phyloP scores from a whole-genome alignment of 2,797 vertebrate species.

The Microctenopoma stevenorrisi region DNA sequence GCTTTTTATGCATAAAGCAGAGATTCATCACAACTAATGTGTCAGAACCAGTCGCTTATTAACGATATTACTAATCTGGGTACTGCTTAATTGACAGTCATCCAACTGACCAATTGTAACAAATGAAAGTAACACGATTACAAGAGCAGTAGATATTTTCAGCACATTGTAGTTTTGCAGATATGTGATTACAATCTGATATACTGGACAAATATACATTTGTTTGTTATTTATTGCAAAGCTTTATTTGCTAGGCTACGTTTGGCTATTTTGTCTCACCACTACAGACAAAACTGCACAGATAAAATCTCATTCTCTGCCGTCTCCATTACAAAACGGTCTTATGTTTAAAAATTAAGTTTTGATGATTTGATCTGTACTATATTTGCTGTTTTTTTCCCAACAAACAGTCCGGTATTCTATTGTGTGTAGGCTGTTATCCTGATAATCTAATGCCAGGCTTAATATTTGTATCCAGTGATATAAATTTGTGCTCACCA shows the following conservation, averaged over 20 bases:
- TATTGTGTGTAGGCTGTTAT: constrained; percentile 9
- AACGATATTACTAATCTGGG: constrained; percentile 1
- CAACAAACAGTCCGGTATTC: not conserved
- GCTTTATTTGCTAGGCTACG: not conserved
- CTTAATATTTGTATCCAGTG: constrained; percentile 33
- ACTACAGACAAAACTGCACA: not conserved
- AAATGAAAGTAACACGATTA: not conserved
- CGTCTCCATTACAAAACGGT: not conserved
- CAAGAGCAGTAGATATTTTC: not conserved
- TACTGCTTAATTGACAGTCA: constrained; percentile 6
- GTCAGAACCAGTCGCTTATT: constrained; percentile 17
- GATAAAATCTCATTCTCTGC: not conserved
- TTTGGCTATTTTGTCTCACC: not conserved
- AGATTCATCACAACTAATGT: constrained; percentile 17
- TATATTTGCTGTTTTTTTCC: not conserved
- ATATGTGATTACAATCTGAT: not conserved
- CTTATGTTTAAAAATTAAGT: not conserved
- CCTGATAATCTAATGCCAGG: constrained; percentile 9
- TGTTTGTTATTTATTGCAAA: not conserved
- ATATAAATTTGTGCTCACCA: constrained; percentile 26
- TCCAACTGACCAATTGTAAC: not conserved
- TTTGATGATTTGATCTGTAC: not conserved
- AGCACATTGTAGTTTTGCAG: not conserved
- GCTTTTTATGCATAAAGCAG: constrained; percentile 36
- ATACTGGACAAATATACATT: not conserved